These are phyloP conservation scores for Amphipoea lucens DNA, from an alignment of 2,888 invertebrate species.

Conservation along the genomic window DNA sequence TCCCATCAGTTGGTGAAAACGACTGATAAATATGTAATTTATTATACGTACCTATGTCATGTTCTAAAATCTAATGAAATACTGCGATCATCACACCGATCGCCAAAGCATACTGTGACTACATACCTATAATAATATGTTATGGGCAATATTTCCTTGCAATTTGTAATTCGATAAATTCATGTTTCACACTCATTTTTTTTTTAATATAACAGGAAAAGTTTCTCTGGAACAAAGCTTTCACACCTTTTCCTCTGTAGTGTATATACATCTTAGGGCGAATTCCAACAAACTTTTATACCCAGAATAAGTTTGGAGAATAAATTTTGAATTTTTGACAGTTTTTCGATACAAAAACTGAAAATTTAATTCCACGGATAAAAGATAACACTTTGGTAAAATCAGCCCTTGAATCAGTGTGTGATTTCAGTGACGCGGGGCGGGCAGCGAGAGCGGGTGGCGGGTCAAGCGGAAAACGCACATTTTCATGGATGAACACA, in stretches of 20 bases:
- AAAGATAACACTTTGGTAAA: neutral
- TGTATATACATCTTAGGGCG: neutral
- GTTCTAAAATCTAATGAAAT: neutral
- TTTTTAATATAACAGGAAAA: neutral
- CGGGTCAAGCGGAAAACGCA: no score
- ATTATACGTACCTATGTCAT: neutral
- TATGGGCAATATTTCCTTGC: neutral
- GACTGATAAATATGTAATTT: constrained; percentile 13
- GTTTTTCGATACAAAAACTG: neutral
- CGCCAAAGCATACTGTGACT: neutral
- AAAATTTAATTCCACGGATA: neutral
- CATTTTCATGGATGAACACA: no score
- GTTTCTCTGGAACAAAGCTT: neutral
- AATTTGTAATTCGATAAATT: neutral
- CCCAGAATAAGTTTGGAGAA: neutral
- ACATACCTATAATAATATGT: neutral
- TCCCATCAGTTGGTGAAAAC: neutral
- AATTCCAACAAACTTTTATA: no score
- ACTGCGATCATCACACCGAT: neutral
- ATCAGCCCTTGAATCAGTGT: neutral
- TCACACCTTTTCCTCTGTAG: neutral
- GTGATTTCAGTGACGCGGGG: no score
- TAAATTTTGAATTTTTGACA: neutral
- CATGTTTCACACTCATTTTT: neutral
- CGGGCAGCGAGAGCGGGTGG: no score